Evolutionary conservation across 2,888 invertebrate species (phyloP).

Genomic region (Andrena praecox): DNA sequence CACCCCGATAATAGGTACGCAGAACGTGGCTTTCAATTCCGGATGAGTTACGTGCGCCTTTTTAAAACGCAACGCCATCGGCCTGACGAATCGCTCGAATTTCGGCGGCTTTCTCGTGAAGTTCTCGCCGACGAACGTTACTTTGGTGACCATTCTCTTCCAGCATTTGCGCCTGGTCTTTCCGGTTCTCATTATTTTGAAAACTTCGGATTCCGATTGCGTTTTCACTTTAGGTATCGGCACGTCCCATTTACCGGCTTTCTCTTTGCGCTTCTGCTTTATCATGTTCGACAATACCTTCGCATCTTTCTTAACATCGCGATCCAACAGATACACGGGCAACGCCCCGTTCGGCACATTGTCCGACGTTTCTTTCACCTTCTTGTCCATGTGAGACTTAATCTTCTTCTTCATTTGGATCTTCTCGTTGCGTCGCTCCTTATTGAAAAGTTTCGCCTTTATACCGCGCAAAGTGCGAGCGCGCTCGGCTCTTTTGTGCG

Average conservation of each 20-base stretch:
- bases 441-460: conserved; percentile 99
- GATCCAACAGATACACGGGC: conserved; percentile 98
- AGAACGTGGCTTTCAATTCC: conserved; percentile 98
- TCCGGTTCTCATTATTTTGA: conserved; percentile 96
- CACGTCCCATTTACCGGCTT: conserved; percentile 99
- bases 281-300: conserved; percentile 99
- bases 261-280: conserved; percentile 99
- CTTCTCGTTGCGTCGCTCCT: conserved; percentile 98
- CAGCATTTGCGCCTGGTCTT: conserved; percentile 98
- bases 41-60: conserved; percentile 99
- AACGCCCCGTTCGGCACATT: conserved; percentile 95
- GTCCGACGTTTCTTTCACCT: conserved; percentile 93
- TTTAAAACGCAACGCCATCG: conserved; percentile 98
- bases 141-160: conserved; percentile 99
- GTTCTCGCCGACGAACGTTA: conserved; percentile 98
- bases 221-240: conserved; percentile 99
- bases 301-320: conserved; percentile 96
- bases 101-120: conserved; percentile 99
- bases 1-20: conserved; percentile 98
- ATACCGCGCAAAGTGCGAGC: conserved; percentile 97
- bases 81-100: conserved; percentile 98
- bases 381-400: conserved; percentile 98
- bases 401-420: conserved; percentile 99
- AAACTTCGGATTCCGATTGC: conserved; percentile 98
- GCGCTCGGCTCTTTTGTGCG: conserved; percentile 95